Evolutionary conservation across 2,797 vertebrate genomes (phyloP), one percentile per base, ranked within the genome.

Genomic region (Oreochromis mossambicus): DNA sequence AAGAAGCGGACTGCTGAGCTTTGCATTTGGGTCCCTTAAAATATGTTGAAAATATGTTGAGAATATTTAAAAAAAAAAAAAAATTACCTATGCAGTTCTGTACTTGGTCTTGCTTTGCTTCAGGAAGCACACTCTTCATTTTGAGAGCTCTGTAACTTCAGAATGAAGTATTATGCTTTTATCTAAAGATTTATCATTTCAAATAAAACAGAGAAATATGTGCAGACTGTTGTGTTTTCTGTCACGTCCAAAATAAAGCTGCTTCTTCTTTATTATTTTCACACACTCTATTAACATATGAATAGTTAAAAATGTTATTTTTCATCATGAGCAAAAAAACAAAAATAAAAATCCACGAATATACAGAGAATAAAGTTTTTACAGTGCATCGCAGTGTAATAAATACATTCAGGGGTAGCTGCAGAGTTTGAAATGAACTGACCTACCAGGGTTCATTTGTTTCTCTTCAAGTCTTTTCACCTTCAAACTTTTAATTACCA

Each of bases 61-160:
- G 73, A 81, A 84, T 89, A 92, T 91, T 88, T 88, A 38, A 88
- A 85, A 90, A 84, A 26, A 54, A 73, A 54, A 26, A 26, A 19
- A 11, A 61, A 7, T 79, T 73, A 91, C 86, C 93, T 95, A 92
- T 95, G 94, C 95, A 95, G 90, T 92, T 88, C 80, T 95, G 85
- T 88, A 93, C 87, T 94, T 91, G 85, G 77, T 80, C 89, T 93
- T 90, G 87, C 90, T 95, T 92, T 94, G 92, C 92, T 92, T 92
- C 83, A 80, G 86, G 82, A 88, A 91, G 90, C 89, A 90, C 85
- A 83, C 38, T 86, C 77, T 86, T 90, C 78, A 88, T 83, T 90
- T 89, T 87, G 81, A 77, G 80, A 90, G 84, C 83, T 81, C 58
- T 91, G 88, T 87, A 91, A 86, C 84, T 86, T 91, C 86, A 85